Evolutionary conservation across 2,797 vertebrate species (phyloP).

Genomic region (Centroberyx gerrardi): DNA sequence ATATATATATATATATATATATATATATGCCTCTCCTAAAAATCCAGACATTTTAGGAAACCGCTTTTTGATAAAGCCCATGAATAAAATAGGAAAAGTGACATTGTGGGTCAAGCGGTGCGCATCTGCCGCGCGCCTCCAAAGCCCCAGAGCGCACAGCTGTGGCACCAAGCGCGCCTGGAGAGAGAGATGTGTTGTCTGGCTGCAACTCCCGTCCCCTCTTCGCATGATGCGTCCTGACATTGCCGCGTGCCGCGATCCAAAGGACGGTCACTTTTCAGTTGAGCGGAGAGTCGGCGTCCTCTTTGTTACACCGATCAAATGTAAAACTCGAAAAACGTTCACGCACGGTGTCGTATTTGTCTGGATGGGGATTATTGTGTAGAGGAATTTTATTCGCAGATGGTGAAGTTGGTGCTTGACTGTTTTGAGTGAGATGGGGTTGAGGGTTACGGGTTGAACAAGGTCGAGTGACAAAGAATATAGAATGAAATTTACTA

Average conservation of each 20-base stretch:
- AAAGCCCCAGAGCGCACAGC: slow-evolving; percentile 71
- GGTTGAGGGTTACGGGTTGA: not conserved
- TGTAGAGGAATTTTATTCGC: not conserved
- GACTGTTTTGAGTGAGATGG: too few relatives aligned
- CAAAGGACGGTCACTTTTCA: slow-evolving; percentile 46
- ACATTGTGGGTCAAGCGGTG: slow-evolving; percentile 46
- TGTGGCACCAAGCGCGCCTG: slow-evolving; percentile 67
- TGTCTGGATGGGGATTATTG: not conserved
- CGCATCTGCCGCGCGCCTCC: slow-evolving; percentile 60
- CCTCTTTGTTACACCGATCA: not conserved
- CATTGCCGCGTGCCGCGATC: slow-evolving; percentile 58
- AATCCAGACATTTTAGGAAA: not conserved
- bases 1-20: not conserved
- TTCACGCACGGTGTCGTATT: not conserved
- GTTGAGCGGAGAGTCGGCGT: not conserved
- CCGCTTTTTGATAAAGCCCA: not conserved
- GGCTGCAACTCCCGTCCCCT: slow-evolving; percentile 45
- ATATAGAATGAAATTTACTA: not conserved
- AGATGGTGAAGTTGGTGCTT: slow-evolving; percentile 1
- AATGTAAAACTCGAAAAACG: not conserved
- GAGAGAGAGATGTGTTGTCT: slow-evolving; percentile 65
- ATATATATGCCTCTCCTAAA: slow-evolving; percentile 1
- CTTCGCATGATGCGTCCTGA: slow-evolving; percentile 65
- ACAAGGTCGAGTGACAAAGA: not conserved
- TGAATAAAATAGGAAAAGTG: slow-evolving; percentile 20